Evolutionary conservation across 2,888 invertebrate genomes (phyloP).

Genomic region (Sphaerophoria taeniata): DNA sequence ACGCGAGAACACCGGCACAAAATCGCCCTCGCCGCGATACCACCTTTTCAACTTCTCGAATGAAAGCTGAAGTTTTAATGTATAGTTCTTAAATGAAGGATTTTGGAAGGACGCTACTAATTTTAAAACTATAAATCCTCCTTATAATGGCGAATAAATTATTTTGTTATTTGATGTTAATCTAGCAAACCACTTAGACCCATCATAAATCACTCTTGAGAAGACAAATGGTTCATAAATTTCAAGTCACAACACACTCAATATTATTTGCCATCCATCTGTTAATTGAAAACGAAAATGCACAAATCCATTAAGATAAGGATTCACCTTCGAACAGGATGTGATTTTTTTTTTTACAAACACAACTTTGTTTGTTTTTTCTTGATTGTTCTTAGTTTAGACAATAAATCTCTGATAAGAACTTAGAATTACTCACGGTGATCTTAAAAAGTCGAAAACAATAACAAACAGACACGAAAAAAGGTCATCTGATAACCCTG

Average conservation of each 20-base stretch:
- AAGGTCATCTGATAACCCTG: constrained; percentile 38
- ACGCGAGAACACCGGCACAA: too few species aligned
- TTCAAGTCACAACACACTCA: not conserved
- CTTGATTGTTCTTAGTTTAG: not conserved
- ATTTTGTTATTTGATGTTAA: not conserved
- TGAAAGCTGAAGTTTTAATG: too few species aligned
- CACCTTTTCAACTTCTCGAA: too few species aligned
- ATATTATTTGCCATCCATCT: not conserved
- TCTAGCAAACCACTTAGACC: not conserved
- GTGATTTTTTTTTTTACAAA: not conserved
- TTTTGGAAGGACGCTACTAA: too few species aligned
- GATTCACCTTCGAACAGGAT: not conserved
- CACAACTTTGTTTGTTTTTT: not conserved
- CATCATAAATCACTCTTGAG: not conserved
- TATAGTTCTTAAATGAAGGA: too few species aligned
- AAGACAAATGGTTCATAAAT: not conserved
- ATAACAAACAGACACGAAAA: not conserved
- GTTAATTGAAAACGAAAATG: not conserved
- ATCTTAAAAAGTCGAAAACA: not conserved
- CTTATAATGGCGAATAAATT: too few species aligned
- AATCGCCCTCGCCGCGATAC: too few species aligned
- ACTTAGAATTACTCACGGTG: not conserved
- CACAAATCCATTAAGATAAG: constrained; percentile 40
- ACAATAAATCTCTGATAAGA: constrained; percentile 22
- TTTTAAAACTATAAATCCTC: too few species aligned